Conservation (phyloP, 2,888 invertebrate species). For the Hirtodrosophila cameraria region DNA sequence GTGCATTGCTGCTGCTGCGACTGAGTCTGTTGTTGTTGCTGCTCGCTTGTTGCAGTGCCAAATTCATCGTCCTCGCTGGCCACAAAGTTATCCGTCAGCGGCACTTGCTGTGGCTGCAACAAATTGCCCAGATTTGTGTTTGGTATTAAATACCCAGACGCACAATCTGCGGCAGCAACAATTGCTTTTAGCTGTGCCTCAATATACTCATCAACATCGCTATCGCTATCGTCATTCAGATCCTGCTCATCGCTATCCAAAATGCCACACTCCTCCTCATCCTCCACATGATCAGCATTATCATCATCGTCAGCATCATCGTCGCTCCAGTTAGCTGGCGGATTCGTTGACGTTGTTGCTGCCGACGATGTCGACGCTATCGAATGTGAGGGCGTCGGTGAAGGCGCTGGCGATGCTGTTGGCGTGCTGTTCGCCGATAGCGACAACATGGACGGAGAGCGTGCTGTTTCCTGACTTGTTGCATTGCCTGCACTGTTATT, state of each 20-base stretch:
- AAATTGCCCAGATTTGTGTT: conserved; percentile 84
- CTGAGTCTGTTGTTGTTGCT: conserved; percentile 30
- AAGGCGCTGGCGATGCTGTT: conserved; percentile 77
- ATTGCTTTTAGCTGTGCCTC: conserved; percentile 73
- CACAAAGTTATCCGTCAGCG: conserved; percentile 84
- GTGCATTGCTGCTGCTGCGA: not conserved
- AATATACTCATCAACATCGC: conserved; percentile 49
- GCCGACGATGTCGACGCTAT: conserved; percentile 79
- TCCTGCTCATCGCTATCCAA: conserved; percentile 60
- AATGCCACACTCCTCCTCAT: conserved; percentile 53
- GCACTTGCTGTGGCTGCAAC: conserved; percentile 83
- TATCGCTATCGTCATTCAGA: conserved; percentile 53
- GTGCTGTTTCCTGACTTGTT: conserved; percentile 21
- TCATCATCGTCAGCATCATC: conserved; percentile 54
- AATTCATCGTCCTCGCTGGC: conserved; percentile 83
- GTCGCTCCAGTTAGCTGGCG: conserved; percentile 81
- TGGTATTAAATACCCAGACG: conserved; percentile 84
- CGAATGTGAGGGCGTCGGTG: conserved; percentile 81
- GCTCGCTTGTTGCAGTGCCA: conserved; percentile 31
- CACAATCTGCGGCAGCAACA: conserved; percentile 82
- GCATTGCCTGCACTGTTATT: conserved; percentile 53
- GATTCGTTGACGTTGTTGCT: conserved; percentile 77
- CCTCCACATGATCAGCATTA: conserved; percentile 38
- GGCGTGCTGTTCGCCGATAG: conserved; percentile 78
- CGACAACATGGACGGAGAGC: conserved; percentile 74